phyloP scores from a whole-genome alignment of 2,888 invertebrate genomes.

The Mellilla xanthometata region DNA sequence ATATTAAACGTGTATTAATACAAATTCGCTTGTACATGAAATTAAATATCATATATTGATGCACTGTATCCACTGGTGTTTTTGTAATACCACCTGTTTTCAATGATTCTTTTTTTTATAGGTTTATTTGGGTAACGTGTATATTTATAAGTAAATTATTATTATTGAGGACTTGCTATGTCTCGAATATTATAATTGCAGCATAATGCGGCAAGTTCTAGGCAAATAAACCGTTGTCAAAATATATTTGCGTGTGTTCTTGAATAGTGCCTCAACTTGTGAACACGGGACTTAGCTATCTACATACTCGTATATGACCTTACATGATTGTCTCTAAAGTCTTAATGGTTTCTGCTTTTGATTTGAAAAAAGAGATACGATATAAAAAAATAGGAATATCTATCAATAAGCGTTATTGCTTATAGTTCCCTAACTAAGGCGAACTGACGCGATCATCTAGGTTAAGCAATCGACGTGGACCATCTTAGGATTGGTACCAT shows the following conservation, averaged over 20 bases:
- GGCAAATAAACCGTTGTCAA: slow-evolving; percentile 78
- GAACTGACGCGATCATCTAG: no score
- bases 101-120: slow-evolving; percentile 62
- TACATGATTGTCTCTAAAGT: no score
- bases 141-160: slow-evolving; percentile 81
- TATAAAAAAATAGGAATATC: no score
- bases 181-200: slow-evolving; percentile 77
- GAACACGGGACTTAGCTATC: no score
- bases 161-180: slow-evolving; percentile 70
- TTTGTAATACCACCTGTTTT: slow-evolving; percentile 77
- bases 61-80: slow-evolving; percentile 84
- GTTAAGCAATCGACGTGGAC: no score
- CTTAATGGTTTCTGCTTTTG: no score
- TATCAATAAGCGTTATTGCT: no score
- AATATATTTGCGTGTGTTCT: slow-evolving; percentile 65
- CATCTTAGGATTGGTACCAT: no score
- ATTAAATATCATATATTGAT: slow-evolving; percentile 90
- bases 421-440: no score
- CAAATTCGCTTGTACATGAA: slow-evolving; percentile 88
- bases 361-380: no score
- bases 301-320: no score
- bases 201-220: slow-evolving; percentile 76
- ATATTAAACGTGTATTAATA: slow-evolving; percentile 81
- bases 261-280: slow-evolving; percentile 48
- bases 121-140: slow-evolving; percentile 79